Evolutionary conservation across 2,113 vertebrate genomes (phyloP).

Genomic region (Spea multiplicata): DNA sequence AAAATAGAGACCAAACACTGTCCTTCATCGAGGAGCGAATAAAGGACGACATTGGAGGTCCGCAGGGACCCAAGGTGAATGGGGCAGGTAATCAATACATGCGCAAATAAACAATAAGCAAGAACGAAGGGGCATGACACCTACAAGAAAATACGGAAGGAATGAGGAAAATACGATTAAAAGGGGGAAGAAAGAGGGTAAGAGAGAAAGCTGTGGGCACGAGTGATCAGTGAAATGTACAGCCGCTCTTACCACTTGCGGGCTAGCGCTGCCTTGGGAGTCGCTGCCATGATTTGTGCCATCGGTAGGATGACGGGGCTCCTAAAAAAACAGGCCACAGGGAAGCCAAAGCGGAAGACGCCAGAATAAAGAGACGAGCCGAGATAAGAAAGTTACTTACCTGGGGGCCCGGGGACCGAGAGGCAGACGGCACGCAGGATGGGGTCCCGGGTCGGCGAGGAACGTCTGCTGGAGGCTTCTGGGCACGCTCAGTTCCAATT

Average conservation of each 20-base stretch:
- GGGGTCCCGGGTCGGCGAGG: background rate
- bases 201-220: constrained; percentile 9
- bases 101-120: too few relatives aligned
- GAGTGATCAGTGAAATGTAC: too few relatives aligned
- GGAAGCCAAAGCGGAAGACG: background rate
- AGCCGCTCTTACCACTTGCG: constrained; percentile 6
- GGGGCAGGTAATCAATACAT: too few relatives aligned
- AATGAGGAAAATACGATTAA: too few relatives aligned
- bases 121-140: too few relatives aligned
- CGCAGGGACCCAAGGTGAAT: too few relatives aligned
- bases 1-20: too few relatives aligned
- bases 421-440: background rate
- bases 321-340: background rate
- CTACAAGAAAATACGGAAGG: too few relatives aligned
- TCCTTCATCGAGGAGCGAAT: too few relatives aligned
- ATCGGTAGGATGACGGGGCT: background rate
- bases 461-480: constrained; percentile 51
- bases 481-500: constrained; percentile 63
- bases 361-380: background rate
- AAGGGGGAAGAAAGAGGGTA: background rate
- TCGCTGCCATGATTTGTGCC: constrained; percentile 16
- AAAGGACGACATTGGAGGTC: too few relatives aligned
- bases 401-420: constrained; percentile 5
- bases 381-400: constrained; percentile 1
- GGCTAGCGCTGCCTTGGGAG: background rate